A percentile compares a stretch with the other conserved stretches of the same genome.
Conservation (phyloP, 2,888 invertebrate species). For the Chelonus formosanus region DNA sequence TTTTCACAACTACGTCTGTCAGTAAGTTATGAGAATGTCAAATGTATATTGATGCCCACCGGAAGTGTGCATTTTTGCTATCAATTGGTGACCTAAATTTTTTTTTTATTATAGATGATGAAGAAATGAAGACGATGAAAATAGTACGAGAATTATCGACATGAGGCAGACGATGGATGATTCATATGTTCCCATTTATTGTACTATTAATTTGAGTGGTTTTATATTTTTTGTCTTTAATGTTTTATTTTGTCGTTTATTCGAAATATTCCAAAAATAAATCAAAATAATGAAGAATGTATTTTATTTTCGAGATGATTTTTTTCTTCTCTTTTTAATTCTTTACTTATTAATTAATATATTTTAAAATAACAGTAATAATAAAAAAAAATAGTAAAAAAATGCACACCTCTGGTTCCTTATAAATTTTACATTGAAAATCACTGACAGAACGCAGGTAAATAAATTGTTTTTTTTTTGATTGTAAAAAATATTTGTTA, state of each 20-base stretch:
- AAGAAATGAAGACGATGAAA: conserved; percentile 20
- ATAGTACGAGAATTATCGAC: background rate
- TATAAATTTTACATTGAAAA: conserved; percentile 12
- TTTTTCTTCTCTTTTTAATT: background rate
- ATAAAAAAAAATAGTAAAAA: background rate
- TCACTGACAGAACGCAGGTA: conserved; percentile 50
- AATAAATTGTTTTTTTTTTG: conserved; percentile 49
- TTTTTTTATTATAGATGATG: background rate
- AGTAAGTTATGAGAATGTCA: conserved; percentile 14
- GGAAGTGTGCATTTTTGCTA: conserved; percentile 35
- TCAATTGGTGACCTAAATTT: conserved; percentile 8
- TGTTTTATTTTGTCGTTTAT: conserved; percentile 15
- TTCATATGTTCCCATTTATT: conserved; percentile 30
- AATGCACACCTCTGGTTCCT: conserved; percentile 35
- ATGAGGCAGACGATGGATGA: conserved; percentile 9
- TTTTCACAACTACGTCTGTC: conserved; percentile 42
- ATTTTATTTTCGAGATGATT: background rate
- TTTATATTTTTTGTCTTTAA: conserved; percentile 14
- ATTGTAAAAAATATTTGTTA: conserved; percentile 56
- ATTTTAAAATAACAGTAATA: background rate
- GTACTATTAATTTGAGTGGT: conserved; percentile 30
- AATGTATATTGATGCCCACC: conserved; percentile 16
- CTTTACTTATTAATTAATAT: background rate
- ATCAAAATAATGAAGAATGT: too few relatives aligned
- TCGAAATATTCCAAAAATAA: background rate